Conservation (phyloP, 1,140 invertebrate genomes). For the Brachionus rubens region DNA sequence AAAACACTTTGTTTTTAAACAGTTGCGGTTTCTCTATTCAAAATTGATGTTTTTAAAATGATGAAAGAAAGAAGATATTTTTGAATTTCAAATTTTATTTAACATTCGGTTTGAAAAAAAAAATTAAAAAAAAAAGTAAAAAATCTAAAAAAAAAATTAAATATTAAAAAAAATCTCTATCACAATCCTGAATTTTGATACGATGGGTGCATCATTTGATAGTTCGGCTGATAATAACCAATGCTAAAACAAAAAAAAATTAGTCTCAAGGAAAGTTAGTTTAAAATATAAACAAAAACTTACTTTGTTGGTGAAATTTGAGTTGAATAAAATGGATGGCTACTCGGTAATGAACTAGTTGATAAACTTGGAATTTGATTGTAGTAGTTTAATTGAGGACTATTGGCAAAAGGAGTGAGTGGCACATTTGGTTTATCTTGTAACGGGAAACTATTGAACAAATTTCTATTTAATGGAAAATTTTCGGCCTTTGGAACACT, state of each 20-base stretch:
- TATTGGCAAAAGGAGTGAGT: not conserved
- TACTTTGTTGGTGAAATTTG: no score
- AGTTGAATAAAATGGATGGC: no score
- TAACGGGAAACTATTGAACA: not conserved
- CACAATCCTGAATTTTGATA: not conserved
- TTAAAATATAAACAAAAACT: no score
- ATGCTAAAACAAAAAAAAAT: no score
- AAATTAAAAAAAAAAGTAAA: not conserved
- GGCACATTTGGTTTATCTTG: not conserved
- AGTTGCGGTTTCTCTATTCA: no score
- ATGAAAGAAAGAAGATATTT: no score
- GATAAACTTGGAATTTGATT: not conserved
- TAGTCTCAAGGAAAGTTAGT: no score
- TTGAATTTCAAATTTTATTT: slow-evolving; percentile 32
- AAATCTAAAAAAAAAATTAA: slow-evolving; percentile 8
- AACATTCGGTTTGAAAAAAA: slow-evolving; percentile 31
- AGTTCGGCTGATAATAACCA: not conserved
- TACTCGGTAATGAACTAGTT: no score
- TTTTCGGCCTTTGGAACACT: not conserved
- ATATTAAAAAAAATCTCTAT: slow-evolving; percentile 4
- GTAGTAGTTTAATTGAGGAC: not conserved
- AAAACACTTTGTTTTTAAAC: no score
- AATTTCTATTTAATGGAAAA: slow-evolving; percentile 15
- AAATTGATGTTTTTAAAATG: no score
- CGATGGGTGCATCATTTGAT: not conserved